Base-by-base conservation (phyloP, 2,797 vertebrate genomes). In the Poeciliopsis gracilis region DNA sequence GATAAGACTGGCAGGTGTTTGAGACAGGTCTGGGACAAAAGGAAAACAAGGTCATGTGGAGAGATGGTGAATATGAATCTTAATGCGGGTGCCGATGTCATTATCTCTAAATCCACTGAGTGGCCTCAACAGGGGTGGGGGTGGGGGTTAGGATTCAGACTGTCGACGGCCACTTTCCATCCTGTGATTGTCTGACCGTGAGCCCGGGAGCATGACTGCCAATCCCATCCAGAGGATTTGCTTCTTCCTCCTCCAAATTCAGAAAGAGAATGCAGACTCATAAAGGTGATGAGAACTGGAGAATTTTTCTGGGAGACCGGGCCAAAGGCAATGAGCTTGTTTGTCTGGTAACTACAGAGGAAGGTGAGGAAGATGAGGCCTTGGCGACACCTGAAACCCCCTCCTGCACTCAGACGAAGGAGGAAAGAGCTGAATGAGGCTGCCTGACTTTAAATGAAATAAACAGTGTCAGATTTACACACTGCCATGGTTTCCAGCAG, bases 211-310 rank as follows among this genome's bases (percentile, higher is more conserved):
- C 91, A 95, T 95, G 93, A 94, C 93, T 90, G 84, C 88, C 93
- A 93, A 94, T 95, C 91, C 93, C 88, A 91, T 93, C 83, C 79
- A 83, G 78, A 89, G 93, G 94, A 95, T 95, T 95, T 95, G 92
- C 84, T 82, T 91, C 83, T 83, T 89, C 86, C 87, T 90, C 89
- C 87, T 86, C 89, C 84, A 94, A 94, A 93, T 94, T 93, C 87
- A 83, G 84, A 88, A 76, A 93, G 90, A 77, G 80, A 87, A 92
- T 92, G 92, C 91, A 90, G 90, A 80, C 86, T 90, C 90, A 91
- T 93, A 93, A 91, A 91, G 90, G 88, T 90, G 90, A 88, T 87
- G 87, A 89, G 91, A 93, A 91, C 89, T 82, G 77, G 89, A 78
- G 86, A 90, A 86, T 94, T 87, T 92, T 91, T 93, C 91, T 88